These are phyloP conservation scores for Guaruba guarouba DNA, from an alignment of 2,113 vertebrate genomes.

Conservation along the genomic window DNA sequence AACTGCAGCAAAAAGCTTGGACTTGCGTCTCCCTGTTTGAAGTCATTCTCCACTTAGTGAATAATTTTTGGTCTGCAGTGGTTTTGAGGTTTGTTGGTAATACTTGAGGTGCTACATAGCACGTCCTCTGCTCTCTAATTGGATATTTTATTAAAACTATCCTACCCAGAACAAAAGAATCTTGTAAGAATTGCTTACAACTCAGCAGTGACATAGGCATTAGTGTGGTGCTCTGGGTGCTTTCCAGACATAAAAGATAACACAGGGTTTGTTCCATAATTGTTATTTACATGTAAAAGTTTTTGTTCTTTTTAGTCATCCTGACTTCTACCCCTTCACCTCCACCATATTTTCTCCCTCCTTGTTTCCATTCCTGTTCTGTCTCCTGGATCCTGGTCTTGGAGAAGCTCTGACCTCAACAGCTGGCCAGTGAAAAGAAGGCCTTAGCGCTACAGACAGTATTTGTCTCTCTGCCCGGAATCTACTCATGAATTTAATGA, in stretches of 20 bases:
- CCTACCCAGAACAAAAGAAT: not conserved
- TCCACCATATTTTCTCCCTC: not conserved
- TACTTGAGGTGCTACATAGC: not conserved
- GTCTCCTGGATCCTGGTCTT: not conserved
- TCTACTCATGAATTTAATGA: not conserved
- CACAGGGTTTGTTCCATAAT: not conserved
- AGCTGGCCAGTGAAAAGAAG: not conserved
- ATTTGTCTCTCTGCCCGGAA: not conserved
- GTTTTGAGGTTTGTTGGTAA: not conserved
- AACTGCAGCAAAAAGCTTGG: not conserved
- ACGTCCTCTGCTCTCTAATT: not conserved
- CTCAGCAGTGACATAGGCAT: not conserved
- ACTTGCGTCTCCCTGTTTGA: not conserved
- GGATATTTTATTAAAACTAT: not conserved
- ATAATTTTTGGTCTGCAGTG: not conserved
- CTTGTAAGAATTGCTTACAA: not conserved
- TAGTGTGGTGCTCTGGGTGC: not conserved
- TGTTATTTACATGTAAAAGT: not conserved
- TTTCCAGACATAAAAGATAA: not conserved
- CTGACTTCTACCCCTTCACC: not conserved
- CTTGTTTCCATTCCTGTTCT: not conserved
- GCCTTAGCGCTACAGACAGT: not conserved
- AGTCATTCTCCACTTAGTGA: not conserved
- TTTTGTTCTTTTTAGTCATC: not conserved
- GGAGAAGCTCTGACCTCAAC: not conserved